Percentiles rank a stretch among this genome's conserved stretches.
phyloP scores from a whole-genome alignment of 2,888 invertebrate genomes.

The Dynastes maya region DNA sequence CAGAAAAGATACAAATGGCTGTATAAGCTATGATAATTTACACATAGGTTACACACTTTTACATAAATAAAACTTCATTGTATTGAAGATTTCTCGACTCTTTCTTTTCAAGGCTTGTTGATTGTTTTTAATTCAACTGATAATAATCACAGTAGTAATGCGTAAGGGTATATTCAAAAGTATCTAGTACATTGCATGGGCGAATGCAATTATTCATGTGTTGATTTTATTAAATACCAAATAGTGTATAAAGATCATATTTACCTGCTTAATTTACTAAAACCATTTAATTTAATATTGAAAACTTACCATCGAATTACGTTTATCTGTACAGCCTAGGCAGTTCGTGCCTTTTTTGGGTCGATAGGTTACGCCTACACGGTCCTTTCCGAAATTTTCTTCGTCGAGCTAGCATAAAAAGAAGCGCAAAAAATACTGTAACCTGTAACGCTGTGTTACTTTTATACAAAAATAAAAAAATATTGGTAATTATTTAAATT shows the following conservation, averaged over 20 bases:
- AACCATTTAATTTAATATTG: conserved; percentile 19
- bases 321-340: conserved; percentile 82
- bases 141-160: not conserved
- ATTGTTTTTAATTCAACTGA: not conserved
- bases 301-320: conserved; percentile 83
- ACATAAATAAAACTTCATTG: not conserved
- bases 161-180: too few species aligned
- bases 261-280: conserved; percentile 2
- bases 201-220: not conserved
- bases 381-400: conserved; percentile 71
- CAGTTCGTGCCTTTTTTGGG: conserved; percentile 77
- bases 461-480: not conserved
- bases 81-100: too few species aligned
- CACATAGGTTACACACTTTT: not conserved
- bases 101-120: too few species aligned
- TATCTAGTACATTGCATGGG: too few species aligned
- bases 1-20: not conserved
- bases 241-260: not conserved
- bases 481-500: not conserved
- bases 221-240: not conserved
- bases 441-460: conserved; percentile 33
- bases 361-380: conserved; percentile 80
- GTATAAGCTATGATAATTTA: not conserved
- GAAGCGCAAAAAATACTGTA: conserved; percentile 62
- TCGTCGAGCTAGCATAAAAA: conserved; percentile 70